Conservation (phyloP, 2,797 vertebrate genomes). For the Semaprochilodus insignis region DNA sequence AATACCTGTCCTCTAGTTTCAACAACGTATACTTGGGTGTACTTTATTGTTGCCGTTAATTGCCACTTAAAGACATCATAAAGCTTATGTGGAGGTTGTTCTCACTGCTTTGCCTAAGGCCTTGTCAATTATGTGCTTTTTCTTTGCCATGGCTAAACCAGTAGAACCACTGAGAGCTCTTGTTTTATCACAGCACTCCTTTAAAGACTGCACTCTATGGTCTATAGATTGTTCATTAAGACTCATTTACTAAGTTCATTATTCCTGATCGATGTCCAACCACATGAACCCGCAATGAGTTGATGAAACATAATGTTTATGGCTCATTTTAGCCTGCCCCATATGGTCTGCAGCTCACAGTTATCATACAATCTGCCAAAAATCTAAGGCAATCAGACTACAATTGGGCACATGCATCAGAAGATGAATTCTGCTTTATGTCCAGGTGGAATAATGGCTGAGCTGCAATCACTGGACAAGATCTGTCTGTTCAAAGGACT, state of each 20-base stretch:
- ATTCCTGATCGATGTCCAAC: neutral
- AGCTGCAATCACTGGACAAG: slow-evolving; percentile 44
- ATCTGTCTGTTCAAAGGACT: slow-evolving; percentile 59
- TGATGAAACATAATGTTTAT: neutral
- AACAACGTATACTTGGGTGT: slow-evolving; percentile 14
- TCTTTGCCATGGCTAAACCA: neutral
- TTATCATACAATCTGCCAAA: slow-evolving; percentile 14
- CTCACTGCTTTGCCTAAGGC: slow-evolving; percentile 11
- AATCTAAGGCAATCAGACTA: neutral
- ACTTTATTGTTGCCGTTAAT: slow-evolving; percentile 29
- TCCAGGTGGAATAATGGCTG: slow-evolving; percentile 49
- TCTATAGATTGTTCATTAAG: slow-evolving; percentile 28
- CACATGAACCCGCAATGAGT: neutral
- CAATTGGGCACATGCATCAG: slow-evolving; percentile 24
- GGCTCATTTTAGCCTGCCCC: neutral
- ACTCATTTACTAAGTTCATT: slow-evolving; percentile 7
- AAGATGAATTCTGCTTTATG: slow-evolving; percentile 28
- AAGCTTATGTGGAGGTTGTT: neutral
- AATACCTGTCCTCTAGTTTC: slow-evolving; percentile 18
- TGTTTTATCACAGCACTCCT: neutral
- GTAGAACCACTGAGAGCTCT: neutral
- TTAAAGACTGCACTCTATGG: neutral
- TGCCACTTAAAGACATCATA: slow-evolving; percentile 15
- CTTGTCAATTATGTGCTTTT: slow-evolving; percentile 14
- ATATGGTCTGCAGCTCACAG: slow-evolving; percentile 14